These are phyloP conservation scores for Xestia xanthographa DNA, from an alignment of 2,888 invertebrate species.

Conservation along the genomic window DNA sequence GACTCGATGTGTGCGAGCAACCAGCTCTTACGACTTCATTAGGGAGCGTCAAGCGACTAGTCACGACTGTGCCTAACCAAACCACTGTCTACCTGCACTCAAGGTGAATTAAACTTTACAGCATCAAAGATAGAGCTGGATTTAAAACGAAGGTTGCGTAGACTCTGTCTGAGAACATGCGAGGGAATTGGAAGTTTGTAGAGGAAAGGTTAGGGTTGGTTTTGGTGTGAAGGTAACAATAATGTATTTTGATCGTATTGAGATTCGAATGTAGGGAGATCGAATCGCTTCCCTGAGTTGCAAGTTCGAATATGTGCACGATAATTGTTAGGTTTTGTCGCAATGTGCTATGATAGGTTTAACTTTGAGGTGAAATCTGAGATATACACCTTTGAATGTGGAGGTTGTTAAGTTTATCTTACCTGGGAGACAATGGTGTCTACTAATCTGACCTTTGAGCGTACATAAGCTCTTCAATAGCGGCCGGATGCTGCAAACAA, in stretches of 20 bases:
- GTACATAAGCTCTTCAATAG: no score
- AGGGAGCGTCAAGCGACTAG: slow-evolving; percentile 82
- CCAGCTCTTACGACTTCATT: slow-evolving; percentile 85
- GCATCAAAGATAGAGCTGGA: neutral
- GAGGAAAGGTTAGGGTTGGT: accelerated
- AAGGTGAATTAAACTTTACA: slow-evolving; percentile 28
- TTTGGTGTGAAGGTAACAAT: slow-evolving; percentile 25
- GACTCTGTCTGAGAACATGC: neutral
- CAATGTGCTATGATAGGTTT: slow-evolving; percentile 57
- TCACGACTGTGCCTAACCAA: slow-evolving; percentile 79
- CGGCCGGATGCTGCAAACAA: no score
- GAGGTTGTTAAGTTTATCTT: neutral
- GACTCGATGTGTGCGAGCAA: slow-evolving; percentile 67
- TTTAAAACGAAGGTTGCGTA: neutral
- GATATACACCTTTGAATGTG: neutral
- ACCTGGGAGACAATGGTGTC: neutral
- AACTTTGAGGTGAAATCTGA: slow-evolving; percentile 30
- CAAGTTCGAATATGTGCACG: slow-evolving; percentile 67
- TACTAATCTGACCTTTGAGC: neutral
- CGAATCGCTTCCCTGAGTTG: slow-evolving; percentile 67
- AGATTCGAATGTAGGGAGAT: slow-evolving; percentile 66
- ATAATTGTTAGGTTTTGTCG: slow-evolving; percentile 67
- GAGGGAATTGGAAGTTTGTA: slow-evolving; percentile 1
- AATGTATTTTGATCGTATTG: slow-evolving; percentile 65
- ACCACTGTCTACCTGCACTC: slow-evolving; percentile 43